Evolutionary conservation across 2,888 invertebrate species (phyloP), one percentile per base, ranked within the genome.

Genomic region (Tupiocoris notatus): DNA sequence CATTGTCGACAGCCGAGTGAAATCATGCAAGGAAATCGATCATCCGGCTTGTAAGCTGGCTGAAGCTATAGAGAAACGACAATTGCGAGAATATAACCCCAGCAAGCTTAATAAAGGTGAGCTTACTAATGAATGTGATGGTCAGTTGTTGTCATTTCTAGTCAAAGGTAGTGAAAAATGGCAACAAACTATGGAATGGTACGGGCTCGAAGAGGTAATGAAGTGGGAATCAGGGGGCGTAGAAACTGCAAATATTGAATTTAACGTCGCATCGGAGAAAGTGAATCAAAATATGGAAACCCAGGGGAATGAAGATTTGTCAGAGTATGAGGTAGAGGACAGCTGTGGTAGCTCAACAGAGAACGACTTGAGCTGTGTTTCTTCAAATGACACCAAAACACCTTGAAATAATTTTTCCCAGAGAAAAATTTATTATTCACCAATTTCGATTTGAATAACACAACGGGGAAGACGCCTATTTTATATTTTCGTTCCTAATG

Each of bases 1-100:
- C 20, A 25, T 70, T 7, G 17, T 70, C 6, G 70, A 70, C 18
- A 59, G 70, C 17, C 57, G 70, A 18, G 25, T 70, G 20, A 58
- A 24, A 59, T 54, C 24, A 3, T 22, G 58, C 7, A 59, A 59
- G 24, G 59, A 59, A 24, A 7, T 24, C 18, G 59, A 70, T n/a
- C 70, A 70, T 16, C 70, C 70, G 18, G 70, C 70, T 3, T 22
- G 22, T 1, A 22, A 24, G 18, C 16, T 70, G 17, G 22, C 59
- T 16, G 6, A 22, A 23, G 58, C 70, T 1, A 20, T 70, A 1
- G 70, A 70, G 24, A 59, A 18, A 9, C 25, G 59, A 17, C 70
- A 70, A n/a, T 54, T 21, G 9, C 16, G 7, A 18, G 24, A 18
- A 3, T 22, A 20, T 1, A 16, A 54, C n/a, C 12, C n/a, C 1